A percentile compares a stretch with the other conserved stretches of the same genome.
phyloP scores from a whole-genome alignment of 2,113 vertebrate genomes.

The Sylvietta virens region DNA sequence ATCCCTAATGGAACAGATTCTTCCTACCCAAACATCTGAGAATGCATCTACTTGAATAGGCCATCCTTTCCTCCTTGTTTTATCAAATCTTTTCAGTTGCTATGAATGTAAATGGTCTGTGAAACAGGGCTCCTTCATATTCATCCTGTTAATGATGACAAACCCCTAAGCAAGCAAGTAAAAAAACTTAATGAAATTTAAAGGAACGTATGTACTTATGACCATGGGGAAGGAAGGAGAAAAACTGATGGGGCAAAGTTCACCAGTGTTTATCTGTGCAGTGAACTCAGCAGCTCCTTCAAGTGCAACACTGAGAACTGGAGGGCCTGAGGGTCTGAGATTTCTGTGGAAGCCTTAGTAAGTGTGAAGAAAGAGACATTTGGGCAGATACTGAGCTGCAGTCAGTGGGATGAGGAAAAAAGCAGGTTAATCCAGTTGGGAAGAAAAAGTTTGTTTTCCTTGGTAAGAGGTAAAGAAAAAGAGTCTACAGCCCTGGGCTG shows the following conservation, averaged over 20 bases:
- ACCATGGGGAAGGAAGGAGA: background rate
- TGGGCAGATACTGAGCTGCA: background rate
- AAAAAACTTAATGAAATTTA: background rate
- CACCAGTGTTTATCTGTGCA: background rate
- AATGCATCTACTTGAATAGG: background rate
- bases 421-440: background rate
- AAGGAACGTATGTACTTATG: background rate
- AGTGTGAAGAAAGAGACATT: background rate
- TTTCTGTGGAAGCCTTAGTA: background rate
- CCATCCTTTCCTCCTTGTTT: background rate
- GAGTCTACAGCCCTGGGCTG: background rate
- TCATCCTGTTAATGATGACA: background rate
- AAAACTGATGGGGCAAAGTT: background rate
- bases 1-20: background rate
- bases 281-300: background rate
- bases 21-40: background rate
- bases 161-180: background rate
- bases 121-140: background rate
- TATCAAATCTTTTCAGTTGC: background rate
- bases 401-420: background rate
- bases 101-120: background rate
- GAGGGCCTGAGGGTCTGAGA: background rate
- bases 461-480: background rate
- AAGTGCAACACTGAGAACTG: background rate
- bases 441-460: background rate